Percentiles rank a stretch among this genome's conserved stretches.
phyloP scores from a whole-genome alignment of 1,140 invertebrate genomes.

The Drosophila ercepeae region DNA sequence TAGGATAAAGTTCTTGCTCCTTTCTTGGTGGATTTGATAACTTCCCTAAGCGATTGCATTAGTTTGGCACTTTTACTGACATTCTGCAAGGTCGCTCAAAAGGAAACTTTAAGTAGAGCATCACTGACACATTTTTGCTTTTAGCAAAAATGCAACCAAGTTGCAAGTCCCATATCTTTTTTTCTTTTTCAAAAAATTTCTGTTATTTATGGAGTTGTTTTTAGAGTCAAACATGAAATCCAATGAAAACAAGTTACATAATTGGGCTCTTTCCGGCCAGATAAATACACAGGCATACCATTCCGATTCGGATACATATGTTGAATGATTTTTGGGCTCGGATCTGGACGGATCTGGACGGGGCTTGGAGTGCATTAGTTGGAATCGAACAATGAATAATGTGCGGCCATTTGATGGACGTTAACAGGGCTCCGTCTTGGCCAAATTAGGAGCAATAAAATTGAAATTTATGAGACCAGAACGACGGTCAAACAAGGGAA shows the following conservation, averaged over 20 bases:
- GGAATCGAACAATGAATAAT: constrained; percentile 50
- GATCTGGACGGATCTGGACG: neutral
- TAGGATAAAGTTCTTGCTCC: neutral
- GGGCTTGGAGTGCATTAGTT: constrained; percentile 26
- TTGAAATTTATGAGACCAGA: constrained; percentile 53
- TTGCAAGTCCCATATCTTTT: constrained; percentile 4
- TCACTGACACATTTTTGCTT: constrained; percentile 36
- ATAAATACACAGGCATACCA: constrained; percentile 5
- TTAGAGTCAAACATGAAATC: constrained; percentile 36
- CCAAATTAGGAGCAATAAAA: constrained; percentile 60
- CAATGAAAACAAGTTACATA: constrained; percentile 67
- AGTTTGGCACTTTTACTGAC: constrained; percentile 13
- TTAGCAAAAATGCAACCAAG: constrained; percentile 31
- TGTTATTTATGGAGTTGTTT: constrained; percentile 73
- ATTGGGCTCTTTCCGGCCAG: constrained; percentile 44
- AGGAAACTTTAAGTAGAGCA: constrained; percentile 38
- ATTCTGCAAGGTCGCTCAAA: constrained; percentile 42
- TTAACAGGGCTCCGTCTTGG: constrained; percentile 30
- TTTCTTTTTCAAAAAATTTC: constrained; percentile 8
- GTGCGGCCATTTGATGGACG: constrained; percentile 43
- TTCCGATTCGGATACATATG: neutral
- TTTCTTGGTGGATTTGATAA: neutral
- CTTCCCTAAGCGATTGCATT: constrained; percentile 24
- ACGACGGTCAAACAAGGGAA: neutral
- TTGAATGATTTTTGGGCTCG: neutral